These are phyloP conservation scores for Pagetopsis macropterus DNA, from an alignment of 2,797 vertebrate species.

Conservation along the genomic window DNA sequence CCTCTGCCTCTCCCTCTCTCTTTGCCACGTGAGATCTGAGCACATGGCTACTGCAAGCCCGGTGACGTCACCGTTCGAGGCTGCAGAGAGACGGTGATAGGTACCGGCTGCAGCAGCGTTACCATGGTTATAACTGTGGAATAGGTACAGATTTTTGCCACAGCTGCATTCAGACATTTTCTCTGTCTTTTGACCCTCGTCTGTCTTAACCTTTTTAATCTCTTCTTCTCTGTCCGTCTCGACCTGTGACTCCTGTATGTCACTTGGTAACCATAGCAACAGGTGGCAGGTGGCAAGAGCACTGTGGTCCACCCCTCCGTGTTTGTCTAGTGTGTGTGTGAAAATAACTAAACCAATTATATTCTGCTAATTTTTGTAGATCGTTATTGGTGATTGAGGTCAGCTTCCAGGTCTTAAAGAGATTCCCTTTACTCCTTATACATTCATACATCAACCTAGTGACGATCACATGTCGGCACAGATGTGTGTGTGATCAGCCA, in stretches of 20 bases:
- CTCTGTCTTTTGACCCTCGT: slow-evolving; percentile 17
- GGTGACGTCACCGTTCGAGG: slow-evolving; percentile 76
- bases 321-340: slow-evolving; percentile 13
- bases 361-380: slow-evolving; percentile 3
- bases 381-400: slow-evolving; percentile 1
- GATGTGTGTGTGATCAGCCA: not conserved
- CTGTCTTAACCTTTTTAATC: slow-evolving; percentile 7
- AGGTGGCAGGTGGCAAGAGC: slow-evolving; percentile 58
- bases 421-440: not conserved
- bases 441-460: not conserved
- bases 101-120: slow-evolving; percentile 20
- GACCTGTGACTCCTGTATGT: slow-evolving; percentile 20
- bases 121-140: slow-evolving; percentile 10
- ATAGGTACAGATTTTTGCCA: slow-evolving; percentile 7
- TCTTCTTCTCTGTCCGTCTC: slow-evolving; percentile 4
- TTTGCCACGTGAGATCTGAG: slow-evolving; percentile 87
- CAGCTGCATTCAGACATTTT: slow-evolving; percentile 10
- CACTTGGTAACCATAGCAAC: slow-evolving; percentile 71
- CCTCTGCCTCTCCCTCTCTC: slow-evolving; percentile 59
- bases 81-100: slow-evolving; percentile 3
- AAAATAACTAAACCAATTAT: slow-evolving; percentile 11
- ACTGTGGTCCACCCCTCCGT: slow-evolving; percentile 23
- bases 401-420: not conserved
- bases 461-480: not conserved
- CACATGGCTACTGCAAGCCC: slow-evolving; percentile 84